Conservation (phyloP, 2,888 invertebrate genomes). For the Perizoma flavofasciatum region DNA sequence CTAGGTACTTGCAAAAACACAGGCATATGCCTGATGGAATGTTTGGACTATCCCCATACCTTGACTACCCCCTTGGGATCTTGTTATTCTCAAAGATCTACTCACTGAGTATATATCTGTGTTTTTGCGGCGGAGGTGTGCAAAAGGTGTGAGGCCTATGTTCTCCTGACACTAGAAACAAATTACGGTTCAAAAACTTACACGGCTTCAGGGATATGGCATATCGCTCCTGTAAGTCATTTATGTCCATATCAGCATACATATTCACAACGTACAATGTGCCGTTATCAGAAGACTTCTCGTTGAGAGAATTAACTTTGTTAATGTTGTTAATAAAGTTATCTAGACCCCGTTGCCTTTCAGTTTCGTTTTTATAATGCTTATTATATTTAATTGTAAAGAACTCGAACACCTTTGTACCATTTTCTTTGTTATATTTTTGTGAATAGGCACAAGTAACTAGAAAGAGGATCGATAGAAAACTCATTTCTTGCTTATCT, state of each 20-base stretch:
- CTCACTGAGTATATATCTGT: too few relatives aligned
- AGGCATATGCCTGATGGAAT: too few relatives aligned
- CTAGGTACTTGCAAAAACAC: too few relatives aligned
- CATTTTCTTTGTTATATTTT: conserved; percentile 16
- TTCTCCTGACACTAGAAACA: neutral
- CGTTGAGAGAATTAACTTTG: conserved; percentile 49
- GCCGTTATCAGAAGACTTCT: conserved; percentile 36
- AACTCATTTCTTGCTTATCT: neutral
- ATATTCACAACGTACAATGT: conserved; percentile 55
- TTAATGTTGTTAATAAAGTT: conserved; percentile 58
- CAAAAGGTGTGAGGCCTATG: too few relatives aligned
- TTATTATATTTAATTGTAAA: conserved; percentile 56
- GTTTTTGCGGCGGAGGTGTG: too few relatives aligned
- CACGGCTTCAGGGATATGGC: conserved; percentile 55
- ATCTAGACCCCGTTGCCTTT: conserved; percentile 43
- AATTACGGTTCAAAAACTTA: conserved; percentile 44
- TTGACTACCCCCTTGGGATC: too few relatives aligned
- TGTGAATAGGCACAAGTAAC: conserved; percentile 12
- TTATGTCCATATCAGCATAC: conserved; percentile 55
- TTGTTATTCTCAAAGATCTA: too few relatives aligned
- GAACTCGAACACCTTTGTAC: conserved; percentile 44
- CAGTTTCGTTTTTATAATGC: conserved; percentile 42
- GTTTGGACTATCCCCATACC: too few relatives aligned
- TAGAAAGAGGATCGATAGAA: conserved; percentile 11
- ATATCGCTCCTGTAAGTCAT: conserved; percentile 50